Percentiles rank a stretch among this genome's conserved stretches.
Conservation (phyloP, 2,113 vertebrate genomes). For the Pituophis catenifer region DNA sequence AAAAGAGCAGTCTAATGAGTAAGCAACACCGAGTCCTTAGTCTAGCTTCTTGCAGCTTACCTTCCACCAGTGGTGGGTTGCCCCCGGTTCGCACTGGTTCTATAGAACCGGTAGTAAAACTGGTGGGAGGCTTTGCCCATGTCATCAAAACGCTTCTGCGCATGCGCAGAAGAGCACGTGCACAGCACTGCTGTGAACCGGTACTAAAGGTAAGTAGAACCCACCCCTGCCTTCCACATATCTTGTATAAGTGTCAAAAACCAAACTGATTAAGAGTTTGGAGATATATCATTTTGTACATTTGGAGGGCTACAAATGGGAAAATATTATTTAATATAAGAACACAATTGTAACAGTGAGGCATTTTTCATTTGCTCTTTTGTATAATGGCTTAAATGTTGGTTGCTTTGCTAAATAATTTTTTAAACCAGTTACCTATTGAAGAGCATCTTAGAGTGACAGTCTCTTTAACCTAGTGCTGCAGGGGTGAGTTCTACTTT, state of each 20-base stretch:
- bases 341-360: background rate
- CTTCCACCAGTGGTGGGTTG: background rate
- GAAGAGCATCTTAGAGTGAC: background rate
- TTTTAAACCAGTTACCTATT: background rate
- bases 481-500: too few relatives aligned
- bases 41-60: background rate
- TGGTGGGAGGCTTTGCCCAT: too few relatives aligned
- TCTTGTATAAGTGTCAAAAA: background rate
- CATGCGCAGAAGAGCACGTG: too few relatives aligned
- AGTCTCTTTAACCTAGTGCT: background rate
- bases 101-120: too few relatives aligned
- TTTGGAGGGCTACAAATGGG: background rate
- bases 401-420: background rate
- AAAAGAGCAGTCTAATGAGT: background rate
- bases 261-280: background rate
- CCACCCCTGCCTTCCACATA: background rate
- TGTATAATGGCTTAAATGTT: background rate
- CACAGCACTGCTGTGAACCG: too few relatives aligned
- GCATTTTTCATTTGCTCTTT: background rate
- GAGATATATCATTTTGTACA: background rate
- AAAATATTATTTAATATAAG: background rate
- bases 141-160: too few relatives aligned
- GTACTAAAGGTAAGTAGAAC: too few relatives aligned
- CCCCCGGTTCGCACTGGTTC: too few relatives aligned
- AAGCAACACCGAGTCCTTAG: background rate